phyloP scores from a whole-genome alignment of 2,797 vertebrate genomes.

The Natrix natrix region DNA sequence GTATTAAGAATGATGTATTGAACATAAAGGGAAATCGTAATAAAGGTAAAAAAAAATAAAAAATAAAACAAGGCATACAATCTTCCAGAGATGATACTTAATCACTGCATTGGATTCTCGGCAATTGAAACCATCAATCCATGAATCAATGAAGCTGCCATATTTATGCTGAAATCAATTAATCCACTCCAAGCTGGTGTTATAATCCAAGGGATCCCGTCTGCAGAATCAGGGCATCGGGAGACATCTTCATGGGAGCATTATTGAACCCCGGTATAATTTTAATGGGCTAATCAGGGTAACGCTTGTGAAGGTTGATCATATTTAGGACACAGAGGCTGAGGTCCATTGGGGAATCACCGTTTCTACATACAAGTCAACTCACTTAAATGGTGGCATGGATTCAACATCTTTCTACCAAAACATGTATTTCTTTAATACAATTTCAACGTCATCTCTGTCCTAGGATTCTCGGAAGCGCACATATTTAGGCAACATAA shows the following conservation, averaged over 20 bases:
- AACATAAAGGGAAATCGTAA: conserved; percentile 38
- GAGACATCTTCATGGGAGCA: too few species aligned
- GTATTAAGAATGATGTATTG: conserved; percentile 34
- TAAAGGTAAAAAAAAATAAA: conserved; percentile 37
- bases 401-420: not conserved
- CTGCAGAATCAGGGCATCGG: not conserved
- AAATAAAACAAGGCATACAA: not conserved
- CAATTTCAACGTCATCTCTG: not conserved
- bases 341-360: not conserved
- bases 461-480: not conserved
- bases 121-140: not conserved
- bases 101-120: not conserved
- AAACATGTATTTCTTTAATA: not conserved
- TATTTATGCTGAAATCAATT: not conserved
- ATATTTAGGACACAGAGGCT: too few species aligned
- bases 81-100: conserved; percentile 14
- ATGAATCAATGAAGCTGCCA: not conserved
- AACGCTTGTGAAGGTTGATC: not conserved
- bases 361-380: not conserved
- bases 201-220: not conserved
- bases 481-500: not conserved
- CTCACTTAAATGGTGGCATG: not conserved
- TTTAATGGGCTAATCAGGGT: not conserved
- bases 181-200: not conserved
- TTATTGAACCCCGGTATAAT: not conserved